Conservation (phyloP, 2,888 invertebrate genomes). For the Caenorhabditis doughertyi region DNA sequence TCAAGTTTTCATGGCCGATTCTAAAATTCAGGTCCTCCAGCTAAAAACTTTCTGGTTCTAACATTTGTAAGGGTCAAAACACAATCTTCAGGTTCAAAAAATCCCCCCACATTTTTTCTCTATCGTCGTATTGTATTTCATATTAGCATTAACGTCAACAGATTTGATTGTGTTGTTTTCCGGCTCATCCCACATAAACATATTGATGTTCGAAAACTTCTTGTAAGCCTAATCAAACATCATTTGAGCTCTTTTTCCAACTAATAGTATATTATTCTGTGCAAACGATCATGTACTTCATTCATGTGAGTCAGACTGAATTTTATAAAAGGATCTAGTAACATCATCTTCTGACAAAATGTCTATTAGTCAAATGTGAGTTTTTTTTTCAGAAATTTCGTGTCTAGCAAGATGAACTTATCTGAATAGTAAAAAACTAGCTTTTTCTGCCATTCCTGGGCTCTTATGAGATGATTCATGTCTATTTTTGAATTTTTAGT, state of each 20-base stretch:
- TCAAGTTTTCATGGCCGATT: not conserved
- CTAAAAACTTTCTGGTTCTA: too few relatives aligned
- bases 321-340: not conserved
- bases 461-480: too few relatives aligned
- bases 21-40: too few relatives aligned
- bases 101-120: not conserved
- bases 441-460: too few relatives aligned
- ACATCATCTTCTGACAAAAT: too few relatives aligned
- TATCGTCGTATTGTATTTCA: not conserved
- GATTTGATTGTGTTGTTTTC: conserved; percentile 1
- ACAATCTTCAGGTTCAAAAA: not conserved
- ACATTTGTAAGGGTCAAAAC: too few relatives aligned
- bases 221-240: conserved; percentile 11
- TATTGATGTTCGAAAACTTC: not conserved
- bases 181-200: not conserved
- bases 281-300: conserved; percentile 30
- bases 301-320: conserved; percentile 16
- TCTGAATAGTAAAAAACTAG: too few relatives aligned
- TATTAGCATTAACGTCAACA: not conserved
- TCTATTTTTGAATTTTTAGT: too few relatives aligned
- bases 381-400: too few relatives aligned
- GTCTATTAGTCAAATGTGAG: too few relatives aligned
- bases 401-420: too few relatives aligned
- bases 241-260: not conserved
- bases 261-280: conserved; percentile 15